These are phyloP conservation scores for Manduca sexta DNA, from an alignment of 1,140 invertebrate genomes.

Conservation along the genomic window DNA sequence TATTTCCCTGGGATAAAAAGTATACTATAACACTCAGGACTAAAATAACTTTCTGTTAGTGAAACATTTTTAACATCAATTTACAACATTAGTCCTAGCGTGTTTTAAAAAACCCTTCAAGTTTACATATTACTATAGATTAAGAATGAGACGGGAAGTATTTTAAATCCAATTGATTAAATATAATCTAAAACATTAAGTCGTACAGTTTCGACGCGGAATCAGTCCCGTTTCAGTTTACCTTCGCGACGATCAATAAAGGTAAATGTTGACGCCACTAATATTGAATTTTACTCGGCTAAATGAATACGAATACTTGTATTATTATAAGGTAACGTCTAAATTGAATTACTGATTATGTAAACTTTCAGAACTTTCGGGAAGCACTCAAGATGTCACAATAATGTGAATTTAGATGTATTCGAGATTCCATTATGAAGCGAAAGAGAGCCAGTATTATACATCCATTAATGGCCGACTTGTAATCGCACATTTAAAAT, in stretches of 20 bases:
- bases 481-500: constrained; percentile 47
- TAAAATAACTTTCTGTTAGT: no score
- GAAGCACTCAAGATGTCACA: constrained; percentile 34
- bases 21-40: no score
- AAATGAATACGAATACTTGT: not conserved
- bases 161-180: no score
- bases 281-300: not conserved
- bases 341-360: constrained; percentile 10
- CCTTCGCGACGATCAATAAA: not conserved
- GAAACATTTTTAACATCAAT: no score
- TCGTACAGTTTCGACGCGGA: not conserved
- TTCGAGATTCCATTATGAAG: constrained; percentile 46
- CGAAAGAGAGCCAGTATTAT: constrained; percentile 40
- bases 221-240: not conserved
- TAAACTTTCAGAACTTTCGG: constrained; percentile 13
- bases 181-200: not conserved
- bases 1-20: no score
- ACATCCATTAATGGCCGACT: constrained; percentile 52
- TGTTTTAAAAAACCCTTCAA: no score
- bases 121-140: no score
- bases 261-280: not conserved
- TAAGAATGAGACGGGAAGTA: no score
- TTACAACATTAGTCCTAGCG: no score
- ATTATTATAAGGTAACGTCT: not conserved
- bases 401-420: constrained; percentile 40